Percentiles rank a stretch among this genome's conserved stretches.
Conservation (phyloP, 2,113 vertebrate genomes). For the Tauraco erythrolophus region DNA sequence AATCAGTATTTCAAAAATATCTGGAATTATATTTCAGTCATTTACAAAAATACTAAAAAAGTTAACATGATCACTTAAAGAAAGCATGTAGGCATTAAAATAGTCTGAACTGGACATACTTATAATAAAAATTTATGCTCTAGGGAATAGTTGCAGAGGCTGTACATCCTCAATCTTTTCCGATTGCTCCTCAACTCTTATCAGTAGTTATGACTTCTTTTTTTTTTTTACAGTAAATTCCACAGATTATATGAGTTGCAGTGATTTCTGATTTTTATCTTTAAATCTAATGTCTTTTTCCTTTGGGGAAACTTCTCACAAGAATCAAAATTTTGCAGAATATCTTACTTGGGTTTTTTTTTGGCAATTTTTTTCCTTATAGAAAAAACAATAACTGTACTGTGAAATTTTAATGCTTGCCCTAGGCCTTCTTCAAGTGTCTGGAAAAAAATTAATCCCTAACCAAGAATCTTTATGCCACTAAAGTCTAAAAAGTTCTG, state of each 20-base stretch:
- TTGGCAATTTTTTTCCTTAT: background rate
- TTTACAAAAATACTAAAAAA: no score
- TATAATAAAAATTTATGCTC: background rate
- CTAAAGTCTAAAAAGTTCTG: slow-evolving; percentile 39
- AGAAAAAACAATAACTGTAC: background rate
- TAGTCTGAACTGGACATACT: no score
- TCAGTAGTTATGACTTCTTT: background rate
- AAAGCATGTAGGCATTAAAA: no score
- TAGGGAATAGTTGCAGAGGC: background rate
- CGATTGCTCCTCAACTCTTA: background rate
- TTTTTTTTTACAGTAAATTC: background rate
- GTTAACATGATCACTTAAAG: no score
- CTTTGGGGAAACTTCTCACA: background rate
- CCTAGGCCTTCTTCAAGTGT: slow-evolving; percentile 12
- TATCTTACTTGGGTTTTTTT: background rate
- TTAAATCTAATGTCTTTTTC: background rate
- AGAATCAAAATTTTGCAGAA: background rate
- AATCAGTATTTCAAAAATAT: no score
- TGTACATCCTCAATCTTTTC: background rate
- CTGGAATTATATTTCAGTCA: no score
- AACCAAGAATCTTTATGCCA: slow-evolving; percentile 29
- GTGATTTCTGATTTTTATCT: background rate
- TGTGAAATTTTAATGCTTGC: slow-evolving; percentile 24
- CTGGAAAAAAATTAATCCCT: slow-evolving; percentile 56
- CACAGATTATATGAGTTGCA: background rate